A percentile compares a stretch with the other conserved stretches of the same genome.
phyloP scores from a whole-genome alignment of 2,888 invertebrate genomes.

The Apeira syringaria region DNA sequence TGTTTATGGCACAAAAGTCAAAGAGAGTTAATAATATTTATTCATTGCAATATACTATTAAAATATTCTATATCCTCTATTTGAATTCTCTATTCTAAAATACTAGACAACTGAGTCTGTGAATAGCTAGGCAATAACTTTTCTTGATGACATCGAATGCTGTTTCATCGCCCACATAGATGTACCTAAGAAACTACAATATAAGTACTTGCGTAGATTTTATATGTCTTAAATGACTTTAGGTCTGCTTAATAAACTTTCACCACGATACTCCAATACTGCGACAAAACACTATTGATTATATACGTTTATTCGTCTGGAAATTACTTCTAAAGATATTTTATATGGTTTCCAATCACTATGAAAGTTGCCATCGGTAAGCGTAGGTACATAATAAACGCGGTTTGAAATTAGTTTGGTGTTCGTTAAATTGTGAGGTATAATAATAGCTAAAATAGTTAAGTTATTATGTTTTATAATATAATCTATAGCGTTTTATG shows the following conservation, averaged over 20 bases:
- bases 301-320: background rate
- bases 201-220: constrained; percentile 9
- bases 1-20: too few species aligned
- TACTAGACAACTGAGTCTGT: constrained; percentile 6
- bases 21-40: too few species aligned
- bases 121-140: constrained; percentile 25
- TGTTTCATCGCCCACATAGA: constrained; percentile 37
- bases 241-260: constrained; percentile 23
- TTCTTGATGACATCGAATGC: constrained; percentile 32
- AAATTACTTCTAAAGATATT: background rate
- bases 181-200: constrained; percentile 35
- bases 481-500: too few species aligned
- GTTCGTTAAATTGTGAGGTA: too few species aligned
- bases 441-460: too few species aligned
- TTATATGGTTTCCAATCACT: background rate
- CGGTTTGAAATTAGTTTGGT: too few species aligned
- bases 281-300: background rate
- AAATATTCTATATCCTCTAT: too few species aligned
- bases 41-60: background rate
- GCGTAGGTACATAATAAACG: too few species aligned
- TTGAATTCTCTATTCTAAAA: background rate
- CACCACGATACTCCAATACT: constrained; percentile 7
- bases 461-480: too few species aligned
- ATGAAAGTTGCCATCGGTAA: too few species aligned
- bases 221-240: constrained; percentile 34